Evolutionary conservation across 2,888 invertebrate genomes (phyloP), one percentile per base, ranked within the genome.

Genomic region (Strigamia crassipes): DNA sequence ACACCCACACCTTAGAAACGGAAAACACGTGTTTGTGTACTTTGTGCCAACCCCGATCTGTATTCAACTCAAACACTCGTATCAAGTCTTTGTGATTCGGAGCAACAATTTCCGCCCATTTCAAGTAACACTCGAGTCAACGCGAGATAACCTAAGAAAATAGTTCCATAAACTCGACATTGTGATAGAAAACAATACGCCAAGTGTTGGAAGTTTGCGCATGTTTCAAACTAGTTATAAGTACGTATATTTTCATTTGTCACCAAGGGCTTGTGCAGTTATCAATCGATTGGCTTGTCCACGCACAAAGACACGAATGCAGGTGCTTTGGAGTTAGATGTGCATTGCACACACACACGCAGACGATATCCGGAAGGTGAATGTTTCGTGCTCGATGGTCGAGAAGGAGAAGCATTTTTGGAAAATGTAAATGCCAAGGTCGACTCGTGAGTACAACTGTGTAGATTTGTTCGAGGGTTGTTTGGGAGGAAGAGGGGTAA

Each of bases 101-200:
- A 66, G 61, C 23, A 23, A 66, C 61, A 66, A 66, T 66, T 66
- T 66, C 61, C 61, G 61, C 61, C 61, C 23, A 23, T 66, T 23
- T 66, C 21, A 12, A 18, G 61, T 23, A 23, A 66, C 61, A 66
- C 21, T 12, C 21, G 9, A 23, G 27, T 66, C 61, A 66, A 66
- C 23, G 23, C 21, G 12, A 66, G 61, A 66, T 66, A 66, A 66
- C 21, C 1, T 21, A 66, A 66, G 21, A 66, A 21, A 66, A 66
- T 18, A 23, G 21, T 10, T 23, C 21, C 12, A 66, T 23, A 23
- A 18, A 23, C 61, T 66, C 5, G 12, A n/a, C 13, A 21, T 21
- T 66, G 21, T 27, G 27, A 3, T 27, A 27, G 27, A 3, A 27
- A 27, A 27, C 13, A 66, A 23, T n/a, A 8, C 61, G 23, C 61